phyloP scores from a whole-genome alignment of 1,140 invertebrate genomes.

The Brachionus plicatilis region DNA sequence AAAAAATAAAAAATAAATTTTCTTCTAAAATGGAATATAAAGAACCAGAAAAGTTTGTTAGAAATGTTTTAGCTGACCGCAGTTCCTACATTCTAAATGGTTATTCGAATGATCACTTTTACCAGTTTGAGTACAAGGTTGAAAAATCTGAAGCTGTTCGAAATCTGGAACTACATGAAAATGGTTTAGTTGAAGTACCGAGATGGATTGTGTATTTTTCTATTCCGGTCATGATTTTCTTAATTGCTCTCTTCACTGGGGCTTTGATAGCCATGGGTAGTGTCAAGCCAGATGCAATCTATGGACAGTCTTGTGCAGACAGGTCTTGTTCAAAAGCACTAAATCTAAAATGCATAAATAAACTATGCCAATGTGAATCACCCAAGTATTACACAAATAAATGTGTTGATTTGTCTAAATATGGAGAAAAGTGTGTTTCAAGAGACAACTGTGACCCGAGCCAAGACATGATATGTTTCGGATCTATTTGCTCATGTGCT shows the following conservation, averaged over 20 bases:
- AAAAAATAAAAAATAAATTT: neutral
- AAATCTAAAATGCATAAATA: neutral
- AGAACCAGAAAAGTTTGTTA: neutral
- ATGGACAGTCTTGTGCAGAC: neutral
- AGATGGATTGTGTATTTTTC: conserved; percentile 4
- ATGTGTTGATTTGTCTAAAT: neutral
- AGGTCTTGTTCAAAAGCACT: neutral
- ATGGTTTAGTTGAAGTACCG: neutral
- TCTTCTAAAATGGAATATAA: neutral
- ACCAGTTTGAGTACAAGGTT: neutral
- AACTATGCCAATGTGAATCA: neutral
- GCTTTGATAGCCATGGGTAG: neutral
- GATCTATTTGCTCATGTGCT: neutral
- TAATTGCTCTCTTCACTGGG: neutral
- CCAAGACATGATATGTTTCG: neutral
- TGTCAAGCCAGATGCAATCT: neutral
- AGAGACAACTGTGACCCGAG: neutral
- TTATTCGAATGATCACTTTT: neutral
- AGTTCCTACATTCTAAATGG: neutral
- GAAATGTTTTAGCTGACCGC: neutral
- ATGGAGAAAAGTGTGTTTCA: neutral
- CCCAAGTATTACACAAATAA: neutral
- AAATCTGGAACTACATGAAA: neutral
- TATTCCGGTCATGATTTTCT: neutral
- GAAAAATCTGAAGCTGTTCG: neutral